These are phyloP conservation scores for Ceramica pisi DNA, from an alignment of 2,888 invertebrate genomes.

Conservation along the genomic window DNA sequence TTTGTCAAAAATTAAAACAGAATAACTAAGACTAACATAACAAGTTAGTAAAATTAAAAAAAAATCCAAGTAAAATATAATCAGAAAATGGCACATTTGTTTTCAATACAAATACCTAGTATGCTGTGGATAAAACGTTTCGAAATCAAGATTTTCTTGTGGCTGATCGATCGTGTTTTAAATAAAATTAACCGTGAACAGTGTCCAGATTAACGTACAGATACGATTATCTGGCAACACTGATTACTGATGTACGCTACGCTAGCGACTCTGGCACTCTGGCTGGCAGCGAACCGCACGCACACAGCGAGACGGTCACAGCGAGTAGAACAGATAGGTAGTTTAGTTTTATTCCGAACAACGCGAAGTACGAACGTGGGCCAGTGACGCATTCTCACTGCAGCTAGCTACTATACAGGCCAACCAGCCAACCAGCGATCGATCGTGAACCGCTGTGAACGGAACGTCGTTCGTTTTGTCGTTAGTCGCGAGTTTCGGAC, in stretches of 20 bases:
- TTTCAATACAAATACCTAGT: neutral
- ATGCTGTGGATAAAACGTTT: neutral
- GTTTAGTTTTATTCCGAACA: conserved; percentile 55
- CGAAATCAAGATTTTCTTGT: neutral
- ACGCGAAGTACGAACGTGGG: conserved; percentile 20
- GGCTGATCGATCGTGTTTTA: neutral
- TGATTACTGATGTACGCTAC: conserved; percentile 15
- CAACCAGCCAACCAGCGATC: conserved; percentile 50
- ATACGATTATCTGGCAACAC: conserved; percentile 53
- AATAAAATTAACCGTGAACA: neutral
- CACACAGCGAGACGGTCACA: conserved; percentile 12
- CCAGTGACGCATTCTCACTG: conserved; percentile 56
- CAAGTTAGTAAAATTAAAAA: neutral
- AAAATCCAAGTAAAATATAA: neutral
- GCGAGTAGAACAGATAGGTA: conserved; percentile 58
- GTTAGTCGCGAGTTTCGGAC: conserved; percentile 84
- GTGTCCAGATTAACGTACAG: conserved; percentile 2
- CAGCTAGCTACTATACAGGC: conserved; percentile 21
- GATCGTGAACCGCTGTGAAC: conserved; percentile 57
- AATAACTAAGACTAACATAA: neutral
- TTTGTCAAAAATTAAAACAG: neutral
- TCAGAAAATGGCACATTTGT: neutral
- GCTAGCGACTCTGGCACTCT: too few relatives aligned
- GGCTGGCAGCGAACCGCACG: conserved; percentile 7
- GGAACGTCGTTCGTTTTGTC: conserved; percentile 50